Evolutionary conservation across 2,113 vertebrate species (phyloP), one percentile per base, ranked within the genome.

Genomic region (Anarrhichthys ocellatus): DNA sequence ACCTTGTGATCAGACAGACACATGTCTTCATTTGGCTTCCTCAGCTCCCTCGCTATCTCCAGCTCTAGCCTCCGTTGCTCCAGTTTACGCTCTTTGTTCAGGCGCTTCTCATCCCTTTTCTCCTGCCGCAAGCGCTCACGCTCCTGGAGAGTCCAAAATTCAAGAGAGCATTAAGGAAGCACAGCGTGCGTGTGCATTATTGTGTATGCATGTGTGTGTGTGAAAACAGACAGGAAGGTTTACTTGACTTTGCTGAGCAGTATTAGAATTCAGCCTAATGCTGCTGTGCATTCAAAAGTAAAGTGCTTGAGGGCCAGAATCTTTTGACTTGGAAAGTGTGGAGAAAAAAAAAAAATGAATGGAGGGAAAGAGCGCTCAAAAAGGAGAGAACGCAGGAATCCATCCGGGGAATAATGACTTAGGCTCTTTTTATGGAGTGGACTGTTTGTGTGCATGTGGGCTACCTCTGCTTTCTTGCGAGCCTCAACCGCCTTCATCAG

Each of bases 21-120:
- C 98, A 99, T 98, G 91, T 99, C 98, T 95, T 99, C 98, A 58
- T 97, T 99, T 82, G 98, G 98, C 90, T 98, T 99, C 96, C 97
- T 99, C 73, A 99, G 94, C 87, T 99, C 98, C 82, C 97, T 97
- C 38, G 98, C 97, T 93, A 99, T 97, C 95, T 99, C 97, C 90
- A 99, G 92, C 91, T 99, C 98, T 90, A 99, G 82, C 88, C 98
- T 95, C 74, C 97, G 94, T 83, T 99, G 97, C 90, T 99, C 97
- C 91, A 98, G 92, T 92, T 99, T 99, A 65, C 98, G 96, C 83
- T 99, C 98, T 93, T 99, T 99, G 95, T 99, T 98, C 92, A 99
- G 93, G 50, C 98, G 96, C 93, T 99, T 99, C 91, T 99, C 98
- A 90, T 99, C 98, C 15, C 97, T 96, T 93, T 99, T 99, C 93